Evolutionary conservation across 2,888 invertebrate genomes (phyloP).

Genomic region (Bruchidius siliquastri): DNA sequence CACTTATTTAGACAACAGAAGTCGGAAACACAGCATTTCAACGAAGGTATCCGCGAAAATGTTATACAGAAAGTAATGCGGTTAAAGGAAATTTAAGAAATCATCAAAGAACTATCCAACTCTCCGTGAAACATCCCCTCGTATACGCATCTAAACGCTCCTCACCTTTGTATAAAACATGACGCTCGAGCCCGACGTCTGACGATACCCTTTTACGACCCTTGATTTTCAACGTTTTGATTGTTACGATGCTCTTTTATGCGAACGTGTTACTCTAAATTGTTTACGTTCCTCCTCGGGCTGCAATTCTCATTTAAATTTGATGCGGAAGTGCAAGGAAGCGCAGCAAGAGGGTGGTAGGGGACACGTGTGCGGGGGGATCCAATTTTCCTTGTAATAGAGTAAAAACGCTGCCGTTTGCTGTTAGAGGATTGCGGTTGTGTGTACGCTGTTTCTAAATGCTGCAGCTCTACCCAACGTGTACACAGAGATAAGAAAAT

Average conservation of each 20-base stretch:
- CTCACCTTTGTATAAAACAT: slow-evolving; percentile 26
- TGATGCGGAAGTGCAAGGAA: background rate
- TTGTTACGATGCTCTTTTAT: slow-evolving; percentile 21
- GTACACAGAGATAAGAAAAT: background rate
- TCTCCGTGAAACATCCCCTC: background rate
- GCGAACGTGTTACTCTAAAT: slow-evolving; percentile 5
- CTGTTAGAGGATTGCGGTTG: background rate
- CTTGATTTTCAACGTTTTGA: slow-evolving; percentile 28
- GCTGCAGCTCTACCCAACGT: background rate
- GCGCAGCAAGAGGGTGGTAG: background rate
- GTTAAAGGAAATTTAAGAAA: too few species aligned
- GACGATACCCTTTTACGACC: slow-evolving; percentile 26
- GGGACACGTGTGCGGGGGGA: background rate
- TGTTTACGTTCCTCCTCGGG: slow-evolving; percentile 2
- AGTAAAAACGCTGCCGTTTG: background rate
- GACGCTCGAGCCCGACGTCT: slow-evolving; percentile 15
- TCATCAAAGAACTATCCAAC: too few species aligned
- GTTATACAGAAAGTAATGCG: too few species aligned
- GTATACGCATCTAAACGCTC: slow-evolving; percentile 26
- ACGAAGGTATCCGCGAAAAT: too few species aligned
- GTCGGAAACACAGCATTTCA: too few species aligned
- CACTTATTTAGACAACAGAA: too few species aligned
- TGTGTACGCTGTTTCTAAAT: background rate
- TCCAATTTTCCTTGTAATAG: background rate
- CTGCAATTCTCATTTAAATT: background rate